Conservation (phyloP, 1,140 invertebrate species). For the Danaus melanippus region DNA sequence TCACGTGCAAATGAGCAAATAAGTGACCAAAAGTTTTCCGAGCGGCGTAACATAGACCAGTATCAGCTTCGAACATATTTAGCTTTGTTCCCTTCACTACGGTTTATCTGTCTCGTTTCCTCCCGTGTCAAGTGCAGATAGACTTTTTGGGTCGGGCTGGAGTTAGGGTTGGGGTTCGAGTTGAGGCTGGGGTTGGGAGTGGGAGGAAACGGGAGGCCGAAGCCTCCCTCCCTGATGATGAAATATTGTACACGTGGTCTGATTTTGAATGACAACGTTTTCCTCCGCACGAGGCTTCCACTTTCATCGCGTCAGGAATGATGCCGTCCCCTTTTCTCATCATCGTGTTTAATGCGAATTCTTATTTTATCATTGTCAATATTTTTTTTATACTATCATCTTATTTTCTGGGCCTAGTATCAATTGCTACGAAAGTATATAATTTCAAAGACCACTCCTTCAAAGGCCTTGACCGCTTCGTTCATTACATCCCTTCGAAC, state of each 20-base stretch:
- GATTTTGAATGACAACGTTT: conserved; percentile 77
- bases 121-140: conserved; percentile 69
- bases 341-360: conserved; percentile 36
- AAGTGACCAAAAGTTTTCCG: conserved; percentile 27
- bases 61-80: conserved; percentile 70
- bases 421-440: too few species aligned
- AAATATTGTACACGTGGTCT: conserved; percentile 79
- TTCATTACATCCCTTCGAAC: conserved; percentile 39
- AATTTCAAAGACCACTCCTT: too few species aligned
- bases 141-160: conserved; percentile 64
- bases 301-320: conserved; percentile 52
- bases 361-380: not conserved
- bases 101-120: conserved; percentile 70
- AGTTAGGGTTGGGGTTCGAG: conserved; percentile 24
- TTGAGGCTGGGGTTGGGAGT: conserved; percentile 14
- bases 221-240: conserved; percentile 71
- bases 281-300: conserved; percentile 49
- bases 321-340: conserved; percentile 53
- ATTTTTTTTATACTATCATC: too few species aligned
- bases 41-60: conserved; percentile 46
- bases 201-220: conserved; percentile 19
- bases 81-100: conserved; percentile 70
- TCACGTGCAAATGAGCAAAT: conserved; percentile 4
- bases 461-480: conserved; percentile 54
- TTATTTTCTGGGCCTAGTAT: too few species aligned